A percentile compares a stretch with the other conserved stretches of the same genome.
Evolutionary conservation across 37 sponge, comb jelly and placozoan species (phyloP).

Genomic region (Spongilla lacustris): DNA sequence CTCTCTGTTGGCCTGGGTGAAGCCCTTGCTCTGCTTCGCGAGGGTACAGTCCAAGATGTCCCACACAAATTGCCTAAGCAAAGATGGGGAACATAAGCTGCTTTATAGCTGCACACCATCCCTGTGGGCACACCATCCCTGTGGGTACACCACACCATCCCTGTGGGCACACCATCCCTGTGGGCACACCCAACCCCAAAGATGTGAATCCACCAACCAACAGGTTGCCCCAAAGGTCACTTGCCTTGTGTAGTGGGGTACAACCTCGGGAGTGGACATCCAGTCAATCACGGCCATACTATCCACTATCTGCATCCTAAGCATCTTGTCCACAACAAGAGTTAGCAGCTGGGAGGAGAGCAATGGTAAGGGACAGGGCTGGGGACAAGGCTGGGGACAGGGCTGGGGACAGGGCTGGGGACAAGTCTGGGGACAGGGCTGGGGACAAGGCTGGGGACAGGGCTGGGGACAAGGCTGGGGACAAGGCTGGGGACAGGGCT

Average conservation of each 20-base stretch:
- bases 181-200: neutral
- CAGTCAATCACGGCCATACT: slow-evolving; percentile 53
- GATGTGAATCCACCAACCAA: neutral
- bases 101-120: neutral
- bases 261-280: slow-evolving; percentile 44
- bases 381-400: no score
- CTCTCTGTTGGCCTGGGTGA: slow-evolving; percentile 27
- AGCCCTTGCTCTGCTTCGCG: slow-evolving; percentile 48
- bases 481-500: no score
- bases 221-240: neutral
- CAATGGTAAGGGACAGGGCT: neutral
- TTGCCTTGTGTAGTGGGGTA: slow-evolving; percentile 43
- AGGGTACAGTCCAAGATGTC: slow-evolving; percentile 53
- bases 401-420: neutral
- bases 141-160: neutral
- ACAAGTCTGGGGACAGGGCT: no score
- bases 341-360: slow-evolving; percentile 65
- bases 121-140: neutral
- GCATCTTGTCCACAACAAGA: slow-evolving; percentile 76
- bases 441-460: no score
- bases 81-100: neutral
- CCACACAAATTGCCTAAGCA: slow-evolving; percentile 53
- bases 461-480: no score
- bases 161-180: no score
- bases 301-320: slow-evolving; percentile 74